These are phyloP conservation scores for Brachionus paranguensis DNA, from an alignment of 1,140 invertebrate genomes.

Conservation along the genomic window DNA sequence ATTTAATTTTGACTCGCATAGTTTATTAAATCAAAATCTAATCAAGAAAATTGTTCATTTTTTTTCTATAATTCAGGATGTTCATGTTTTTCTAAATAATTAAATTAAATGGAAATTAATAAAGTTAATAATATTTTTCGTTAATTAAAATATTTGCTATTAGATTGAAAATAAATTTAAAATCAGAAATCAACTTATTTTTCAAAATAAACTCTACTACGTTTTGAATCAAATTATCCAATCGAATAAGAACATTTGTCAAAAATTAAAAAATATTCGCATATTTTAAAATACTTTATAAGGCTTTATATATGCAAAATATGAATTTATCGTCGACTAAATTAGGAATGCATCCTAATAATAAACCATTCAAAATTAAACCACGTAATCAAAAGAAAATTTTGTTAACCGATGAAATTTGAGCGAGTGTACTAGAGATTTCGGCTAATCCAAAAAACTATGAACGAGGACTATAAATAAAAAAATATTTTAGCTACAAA, in stretches of 20 bases:
- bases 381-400: not conserved
- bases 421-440: slow-evolving; percentile 11
- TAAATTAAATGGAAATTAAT: too few relatives aligned
- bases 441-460: not conserved
- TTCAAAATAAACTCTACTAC: not conserved
- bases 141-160: too few relatives aligned
- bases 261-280: not conserved
- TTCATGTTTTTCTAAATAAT: too few relatives aligned
- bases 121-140: too few relatives aligned
- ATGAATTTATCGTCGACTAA: not conserved
- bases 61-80: too few relatives aligned
- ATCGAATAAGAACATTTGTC: not conserved
- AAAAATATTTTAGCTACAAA: not conserved
- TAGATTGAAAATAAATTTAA: not conserved
- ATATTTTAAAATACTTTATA: not conserved
- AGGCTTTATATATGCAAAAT: not conserved
- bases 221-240: not conserved
- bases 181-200: not conserved
- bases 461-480: not conserved
- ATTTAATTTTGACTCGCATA: too few relatives aligned
- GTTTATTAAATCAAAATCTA: too few relatives aligned
- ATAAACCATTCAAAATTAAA: not conserved
- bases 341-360: not conserved
- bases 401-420: slow-evolving; percentile 24
- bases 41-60: too few relatives aligned